Percentiles rank a stretch among this genome's conserved stretches.
These are phyloP conservation scores for Colletes collaris DNA, from an alignment of 2,888 invertebrate genomes.

Conservation along the genomic window DNA sequence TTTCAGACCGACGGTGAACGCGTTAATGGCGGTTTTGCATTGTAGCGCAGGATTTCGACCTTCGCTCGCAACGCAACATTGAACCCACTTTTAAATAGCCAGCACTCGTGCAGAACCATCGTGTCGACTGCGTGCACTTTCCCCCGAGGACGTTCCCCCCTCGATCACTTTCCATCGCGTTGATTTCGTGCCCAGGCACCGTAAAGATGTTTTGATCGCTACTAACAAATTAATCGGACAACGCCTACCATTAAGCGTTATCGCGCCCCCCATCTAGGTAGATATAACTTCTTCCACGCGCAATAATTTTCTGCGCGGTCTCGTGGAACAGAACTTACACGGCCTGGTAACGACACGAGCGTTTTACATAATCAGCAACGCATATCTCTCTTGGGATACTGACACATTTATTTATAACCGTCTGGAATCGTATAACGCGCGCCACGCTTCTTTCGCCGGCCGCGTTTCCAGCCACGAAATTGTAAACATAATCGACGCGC, in stretches of 20 bases:
- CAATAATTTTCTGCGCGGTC: conserved; percentile 37
- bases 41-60: neutral
- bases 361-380: conserved; percentile 51
- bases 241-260: conserved; percentile 30
- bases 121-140: conserved; percentile 32
- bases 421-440: conserved; percentile 3
- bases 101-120: conserved; percentile 38
- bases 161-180: conserved; percentile 33
- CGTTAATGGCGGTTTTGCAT: neutral
- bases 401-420: conserved; percentile 16
- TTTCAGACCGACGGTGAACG: no score
- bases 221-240: conserved; percentile 49
- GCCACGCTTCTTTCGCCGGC: conserved; percentile 11
- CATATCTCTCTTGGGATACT: conserved; percentile 37
- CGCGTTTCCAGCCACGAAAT: no score
- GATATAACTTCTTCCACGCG: conserved; percentile 29
- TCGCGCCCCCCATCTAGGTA: conserved; percentile 31
- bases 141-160: conserved; percentile 14
- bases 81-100: neutral
- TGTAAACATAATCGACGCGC: neutral
- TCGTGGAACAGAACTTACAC: conserved; percentile 35
- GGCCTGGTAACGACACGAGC: conserved; percentile 33
- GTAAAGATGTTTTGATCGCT: conserved; percentile 47
- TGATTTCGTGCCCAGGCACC: conserved; percentile 44
- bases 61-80: neutral